Evolutionary conservation across 1,140 invertebrate genomes (phyloP).

Genomic region (Telenomus remus): DNA sequence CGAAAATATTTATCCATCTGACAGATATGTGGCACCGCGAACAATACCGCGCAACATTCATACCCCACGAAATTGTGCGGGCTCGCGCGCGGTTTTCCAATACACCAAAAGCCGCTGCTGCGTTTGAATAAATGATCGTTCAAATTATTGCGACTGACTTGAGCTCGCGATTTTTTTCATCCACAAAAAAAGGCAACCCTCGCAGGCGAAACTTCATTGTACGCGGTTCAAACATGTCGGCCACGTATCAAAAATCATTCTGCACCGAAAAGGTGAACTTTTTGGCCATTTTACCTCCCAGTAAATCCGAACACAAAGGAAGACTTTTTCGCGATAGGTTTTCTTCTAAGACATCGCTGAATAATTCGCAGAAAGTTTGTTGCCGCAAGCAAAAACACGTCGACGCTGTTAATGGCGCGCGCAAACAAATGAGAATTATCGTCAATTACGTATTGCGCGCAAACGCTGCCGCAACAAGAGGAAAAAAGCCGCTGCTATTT

Average conservation of each 20-base stretch:
- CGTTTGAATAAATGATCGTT: no score
- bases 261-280: no score
- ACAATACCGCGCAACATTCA: constrained; percentile 11
- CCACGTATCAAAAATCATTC: no score
- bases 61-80: no score
- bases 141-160: no score
- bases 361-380: constrained; percentile 5
- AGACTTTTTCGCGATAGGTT: neutral
- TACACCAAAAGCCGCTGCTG: no score
- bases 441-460: constrained; percentile 29
- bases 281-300: neutral
- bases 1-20: constrained; percentile 42
- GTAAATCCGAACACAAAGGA: neutral
- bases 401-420: constrained; percentile 13
- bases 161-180: no score
- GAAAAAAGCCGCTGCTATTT: constrained; percentile 3
- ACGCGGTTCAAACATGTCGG: no score
- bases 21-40: constrained; percentile 3
- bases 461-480: neutral
- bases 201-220: no score
- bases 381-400: constrained; percentile 17
- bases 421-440: constrained; percentile 38
- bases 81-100: neutral
- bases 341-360: constrained; percentile 11
- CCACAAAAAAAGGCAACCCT: no score